These are phyloP conservation scores for Myiopsitta monachus DNA, from an alignment of 2,113 vertebrate species.

Conservation along the genomic window DNA sequence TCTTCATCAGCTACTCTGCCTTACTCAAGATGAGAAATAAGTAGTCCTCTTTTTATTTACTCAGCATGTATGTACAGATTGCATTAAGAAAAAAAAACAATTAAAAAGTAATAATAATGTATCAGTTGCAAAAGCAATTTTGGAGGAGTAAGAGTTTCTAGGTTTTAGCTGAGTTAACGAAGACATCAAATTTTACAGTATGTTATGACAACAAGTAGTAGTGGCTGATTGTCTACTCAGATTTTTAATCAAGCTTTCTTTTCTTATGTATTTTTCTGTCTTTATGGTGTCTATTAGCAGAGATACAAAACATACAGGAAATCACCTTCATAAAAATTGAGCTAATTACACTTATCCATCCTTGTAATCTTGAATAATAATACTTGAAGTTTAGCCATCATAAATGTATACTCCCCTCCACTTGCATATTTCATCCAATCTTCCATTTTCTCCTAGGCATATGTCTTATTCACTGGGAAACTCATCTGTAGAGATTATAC, in stretches of 20 bases:
- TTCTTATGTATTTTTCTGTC: neutral
- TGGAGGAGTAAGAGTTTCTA: neutral
- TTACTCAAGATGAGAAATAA: neutral
- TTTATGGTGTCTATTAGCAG: neutral
- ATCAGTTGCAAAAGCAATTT: neutral
- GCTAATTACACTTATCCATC: neutral
- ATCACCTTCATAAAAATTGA: neutral
- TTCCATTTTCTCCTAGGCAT: neutral
- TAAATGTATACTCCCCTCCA: neutral
- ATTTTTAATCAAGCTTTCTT: neutral
- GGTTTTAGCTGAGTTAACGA: neutral
- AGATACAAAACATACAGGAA: neutral
- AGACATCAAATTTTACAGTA: neutral
- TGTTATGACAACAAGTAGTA: neutral
- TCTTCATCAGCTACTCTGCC: neutral
- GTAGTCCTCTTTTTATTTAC: neutral
- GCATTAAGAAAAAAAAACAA: neutral
- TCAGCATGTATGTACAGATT: neutral
- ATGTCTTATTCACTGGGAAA: neutral
- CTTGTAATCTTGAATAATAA: neutral
- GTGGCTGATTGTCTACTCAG: neutral
- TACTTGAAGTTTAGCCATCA: neutral
- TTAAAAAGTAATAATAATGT: neutral
- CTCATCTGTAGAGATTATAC: accelerated
- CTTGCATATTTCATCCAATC: neutral